phyloP scores from a whole-genome alignment of 2,888 invertebrate species.

The Chouioia cunea region DNA sequence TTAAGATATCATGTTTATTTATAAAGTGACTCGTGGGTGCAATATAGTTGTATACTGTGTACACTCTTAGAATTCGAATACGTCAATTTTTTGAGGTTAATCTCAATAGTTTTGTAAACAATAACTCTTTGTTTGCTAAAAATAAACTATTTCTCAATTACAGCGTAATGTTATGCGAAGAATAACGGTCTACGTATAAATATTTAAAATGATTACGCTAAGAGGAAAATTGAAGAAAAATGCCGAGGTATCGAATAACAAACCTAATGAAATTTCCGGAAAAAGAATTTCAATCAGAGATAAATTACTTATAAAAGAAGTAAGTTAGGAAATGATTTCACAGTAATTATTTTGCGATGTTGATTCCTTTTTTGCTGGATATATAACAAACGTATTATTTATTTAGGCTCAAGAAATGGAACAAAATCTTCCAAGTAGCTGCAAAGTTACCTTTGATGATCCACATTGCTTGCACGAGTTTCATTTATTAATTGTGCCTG shows the following conservation, averaged over 20 bases:
- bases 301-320: slow-evolving; percentile 84
- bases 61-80: neutral
- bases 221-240: slow-evolving; percentile 80
- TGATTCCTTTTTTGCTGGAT: slow-evolving; percentile 10
- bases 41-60: no score
- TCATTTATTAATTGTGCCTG: slow-evolving; percentile 81
- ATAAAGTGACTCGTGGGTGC: no score
- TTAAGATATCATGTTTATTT: neutral
- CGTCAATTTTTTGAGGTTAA: slow-evolving; percentile 28
- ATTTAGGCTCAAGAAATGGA: slow-evolving; percentile 83
- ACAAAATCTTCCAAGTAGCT: slow-evolving; percentile 84
- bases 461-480: slow-evolving; percentile 87
- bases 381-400: slow-evolving; percentile 15
- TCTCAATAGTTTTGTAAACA: neutral
- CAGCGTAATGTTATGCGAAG: no score
- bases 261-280: slow-evolving; percentile 59
- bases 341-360: slow-evolving; percentile 12
- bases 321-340: slow-evolving; percentile 59
- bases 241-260: slow-evolving; percentile 66
- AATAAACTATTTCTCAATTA: neutral
- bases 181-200: neutral
- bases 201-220: slow-evolving; percentile 76
- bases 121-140: no score
- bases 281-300: slow-evolving; percentile 83
- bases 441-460: slow-evolving; percentile 84